Percentiles rank a stretch among this genome's conserved stretches.
Conservation (phyloP, 2,888 invertebrate genomes). For the Spodoptera exigua region DNA sequence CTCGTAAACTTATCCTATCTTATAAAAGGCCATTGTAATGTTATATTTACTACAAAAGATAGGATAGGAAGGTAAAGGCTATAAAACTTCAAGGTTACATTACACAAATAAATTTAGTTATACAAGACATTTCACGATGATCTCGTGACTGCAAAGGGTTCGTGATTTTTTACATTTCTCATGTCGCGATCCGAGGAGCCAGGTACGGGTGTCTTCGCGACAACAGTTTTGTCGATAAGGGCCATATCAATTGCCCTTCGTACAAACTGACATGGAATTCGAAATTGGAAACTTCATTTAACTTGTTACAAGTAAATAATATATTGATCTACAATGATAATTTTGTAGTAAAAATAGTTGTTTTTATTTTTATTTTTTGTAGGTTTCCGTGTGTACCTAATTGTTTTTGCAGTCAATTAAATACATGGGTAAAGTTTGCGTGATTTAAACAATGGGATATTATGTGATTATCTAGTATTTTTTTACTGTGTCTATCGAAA, state of each 20-base stretch:
- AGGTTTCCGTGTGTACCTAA: too few species aligned
- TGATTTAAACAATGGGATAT: constrained; percentile 16
- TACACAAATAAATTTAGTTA: constrained; percentile 58
- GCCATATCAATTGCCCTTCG: constrained; percentile 62
- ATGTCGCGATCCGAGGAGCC: constrained; percentile 72
- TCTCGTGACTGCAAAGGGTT: constrained; percentile 68
- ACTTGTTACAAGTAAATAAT: constrained; percentile 18
- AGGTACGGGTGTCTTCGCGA: constrained; percentile 67
- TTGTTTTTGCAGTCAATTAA: constrained; percentile 11
- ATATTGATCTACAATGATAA: neutral
- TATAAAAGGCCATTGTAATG: constrained; percentile 2
- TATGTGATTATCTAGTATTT: too few species aligned
- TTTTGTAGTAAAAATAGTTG: too few species aligned
- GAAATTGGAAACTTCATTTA: constrained; percentile 38
- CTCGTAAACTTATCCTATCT: neutral
- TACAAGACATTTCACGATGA: constrained; percentile 61
- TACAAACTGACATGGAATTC: constrained; percentile 49
- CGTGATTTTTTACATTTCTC: constrained; percentile 79
- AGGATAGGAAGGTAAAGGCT: constrained; percentile 14
- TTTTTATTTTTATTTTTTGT: too few species aligned
- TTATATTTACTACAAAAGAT: constrained; percentile 7
- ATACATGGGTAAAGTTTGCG: constrained; percentile 29
- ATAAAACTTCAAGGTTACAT: constrained; percentile 54
- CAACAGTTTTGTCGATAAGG: constrained; percentile 78
- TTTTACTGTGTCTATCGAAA: too few species aligned